Evolutionary conservation across 2,797 vertebrate genomes (phyloP).

Genomic region (Odontamblyopus rebecca): DNA sequence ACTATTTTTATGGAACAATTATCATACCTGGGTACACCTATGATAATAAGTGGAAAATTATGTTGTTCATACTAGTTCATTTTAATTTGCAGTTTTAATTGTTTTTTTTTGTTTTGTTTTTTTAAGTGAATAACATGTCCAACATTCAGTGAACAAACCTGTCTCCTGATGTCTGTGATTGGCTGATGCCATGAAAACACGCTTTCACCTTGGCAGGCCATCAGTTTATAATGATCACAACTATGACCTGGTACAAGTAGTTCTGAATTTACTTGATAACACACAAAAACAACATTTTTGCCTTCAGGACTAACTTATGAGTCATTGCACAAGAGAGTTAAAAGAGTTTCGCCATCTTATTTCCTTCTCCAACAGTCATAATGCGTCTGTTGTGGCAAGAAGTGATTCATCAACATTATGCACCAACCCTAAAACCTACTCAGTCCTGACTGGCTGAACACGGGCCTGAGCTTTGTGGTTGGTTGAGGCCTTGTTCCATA

Average conservation of each 20-base stretch:
- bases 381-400: not conserved
- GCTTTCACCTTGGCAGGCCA: not conserved
- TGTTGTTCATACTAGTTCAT: not conserved
- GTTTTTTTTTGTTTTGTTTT: not conserved
- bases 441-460: constrained; percentile 33
- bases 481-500: constrained; percentile 38
- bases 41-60: not conserved
- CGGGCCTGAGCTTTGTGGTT: constrained; percentile 35
- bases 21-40: not conserved
- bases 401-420: not conserved
- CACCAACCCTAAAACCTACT: not conserved
- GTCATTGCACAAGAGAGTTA: not conserved
- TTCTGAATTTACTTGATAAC: not conserved
- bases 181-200: not conserved
- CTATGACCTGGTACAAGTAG: not conserved
- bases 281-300: not conserved
- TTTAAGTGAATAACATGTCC: not conserved
- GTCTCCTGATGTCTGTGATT: not conserved
- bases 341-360: not conserved
- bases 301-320: not conserved
- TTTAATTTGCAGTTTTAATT: not conserved
- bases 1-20: not conserved
- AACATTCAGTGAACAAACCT: not conserved
- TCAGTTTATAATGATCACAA: no score
- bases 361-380: not conserved